Base-by-base conservation (phyloP, 2,797 vertebrate genomes). In the Cetoscarus ocellatus region DNA sequence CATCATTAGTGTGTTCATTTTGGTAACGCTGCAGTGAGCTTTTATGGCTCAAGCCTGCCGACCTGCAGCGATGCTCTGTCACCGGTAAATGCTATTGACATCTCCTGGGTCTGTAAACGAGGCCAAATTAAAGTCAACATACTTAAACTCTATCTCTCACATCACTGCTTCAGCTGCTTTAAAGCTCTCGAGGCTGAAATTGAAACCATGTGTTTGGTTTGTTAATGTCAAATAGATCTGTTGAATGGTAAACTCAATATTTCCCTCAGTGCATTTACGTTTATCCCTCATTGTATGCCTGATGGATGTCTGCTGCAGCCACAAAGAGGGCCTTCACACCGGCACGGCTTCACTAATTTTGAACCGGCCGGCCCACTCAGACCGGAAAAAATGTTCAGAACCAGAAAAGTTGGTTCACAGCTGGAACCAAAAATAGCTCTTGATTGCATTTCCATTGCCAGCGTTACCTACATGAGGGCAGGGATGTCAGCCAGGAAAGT, bases 21-120 rank as follows among this genome's bases (percentile, higher is more conserved):
- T 39, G 44, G 7, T 14, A 50, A 43, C 0, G 1, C 38, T 45
- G 34, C 58, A 15, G 8, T 3, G 11, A 40, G 39, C 13, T 69
- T 61, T 42, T 44, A 49, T 36, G 6, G 59, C 71, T 68, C 50
- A 70, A 72, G 73, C 61, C 58, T 73, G 61, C 8, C 60, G 10
- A 66, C 54, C 71, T 42, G 55, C 45, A 36, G 15, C 54, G 34
- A 0, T 38, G 48, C 55, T 7, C 36, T n/a, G 19, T 58, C 27
- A 35, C 17, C 40, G 57, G 61, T 69, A 76, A 77, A 67, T 73
- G 43, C 67, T 43, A 48, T 4, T 65, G 66, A 66, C 57, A 52
- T 58, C 50, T 52, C 10, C 1, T 49, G 42, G 12, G 60, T 75
- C 17, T 13, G 8, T 59, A 43, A 70, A 58, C 19, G 10, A 73